These are phyloP conservation scores for Chaetogeoica ovagalla DNA, from an alignment of 2,888 invertebrate species.

Conservation along the genomic window DNA sequence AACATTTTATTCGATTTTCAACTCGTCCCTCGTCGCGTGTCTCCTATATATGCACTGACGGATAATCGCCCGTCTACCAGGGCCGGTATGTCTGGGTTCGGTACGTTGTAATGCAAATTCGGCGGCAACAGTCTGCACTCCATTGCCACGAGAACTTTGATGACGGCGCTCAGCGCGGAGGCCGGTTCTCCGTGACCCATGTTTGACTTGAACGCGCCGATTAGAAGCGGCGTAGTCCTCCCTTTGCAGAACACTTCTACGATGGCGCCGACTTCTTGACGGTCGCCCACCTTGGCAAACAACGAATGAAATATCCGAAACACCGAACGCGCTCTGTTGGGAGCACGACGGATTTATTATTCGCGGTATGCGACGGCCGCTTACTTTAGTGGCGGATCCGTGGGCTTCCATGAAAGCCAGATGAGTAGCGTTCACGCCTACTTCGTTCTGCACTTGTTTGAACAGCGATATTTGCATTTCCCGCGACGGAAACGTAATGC, in stretches of 20 bases:
- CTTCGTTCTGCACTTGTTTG: slow-evolving; percentile 83
- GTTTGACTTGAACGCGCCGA: slow-evolving; percentile 97
- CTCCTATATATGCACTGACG: slow-evolving; percentile 60
- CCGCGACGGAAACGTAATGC: slow-evolving; percentile 84
- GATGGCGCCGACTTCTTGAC: slow-evolving; percentile 94
- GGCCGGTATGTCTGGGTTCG: slow-evolving; percentile 89
- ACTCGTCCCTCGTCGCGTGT: too few species aligned
- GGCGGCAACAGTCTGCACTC: slow-evolving; percentile 85
- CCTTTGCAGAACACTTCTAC: slow-evolving; percentile 79
- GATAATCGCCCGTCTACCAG: slow-evolving; percentile 83
- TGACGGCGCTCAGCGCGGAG: slow-evolving; percentile 86
- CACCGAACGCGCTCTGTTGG: too few species aligned
- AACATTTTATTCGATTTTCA: not conserved
- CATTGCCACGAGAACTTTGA: slow-evolving; percentile 93
- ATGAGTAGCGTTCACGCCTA: slow-evolving; percentile 76
- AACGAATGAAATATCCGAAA: too few species aligned
- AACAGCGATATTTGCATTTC: slow-evolving; percentile 79
- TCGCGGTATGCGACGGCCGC: not conserved
- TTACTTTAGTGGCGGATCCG: slow-evolving; percentile 93
- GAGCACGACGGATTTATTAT: too few species aligned
- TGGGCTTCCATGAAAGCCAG: slow-evolving; percentile 95
- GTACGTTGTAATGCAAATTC: slow-evolving; percentile 86
- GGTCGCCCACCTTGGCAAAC: slow-evolving; percentile 77
- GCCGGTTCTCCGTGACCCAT: slow-evolving; percentile 98
- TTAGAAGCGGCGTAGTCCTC: slow-evolving; percentile 75